Evolutionary conservation across 2,113 vertebrate species (phyloP).

Genomic region (Nestor notabilis): DNA sequence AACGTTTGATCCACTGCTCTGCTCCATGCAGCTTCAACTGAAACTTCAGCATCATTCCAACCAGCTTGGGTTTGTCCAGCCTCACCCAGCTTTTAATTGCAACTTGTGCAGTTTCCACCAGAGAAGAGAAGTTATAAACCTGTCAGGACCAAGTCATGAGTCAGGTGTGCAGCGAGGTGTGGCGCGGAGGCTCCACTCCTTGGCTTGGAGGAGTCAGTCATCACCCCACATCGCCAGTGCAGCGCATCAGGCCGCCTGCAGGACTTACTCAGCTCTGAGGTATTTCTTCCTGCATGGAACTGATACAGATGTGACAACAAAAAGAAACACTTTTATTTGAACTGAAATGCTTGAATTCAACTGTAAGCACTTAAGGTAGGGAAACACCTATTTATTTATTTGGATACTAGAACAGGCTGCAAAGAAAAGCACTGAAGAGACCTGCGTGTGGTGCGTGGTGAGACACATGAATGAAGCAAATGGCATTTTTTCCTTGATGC

Average conservation of each 20-base stretch:
- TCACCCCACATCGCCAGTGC: background rate
- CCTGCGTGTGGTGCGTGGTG: background rate
- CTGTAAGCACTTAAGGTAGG: background rate
- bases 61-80: conserved; percentile 19
- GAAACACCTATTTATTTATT: background rate
- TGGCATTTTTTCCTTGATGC: background rate
- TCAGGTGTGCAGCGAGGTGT: background rate
- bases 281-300: background rate
- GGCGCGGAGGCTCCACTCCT: background rate
- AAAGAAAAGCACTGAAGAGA: background rate
- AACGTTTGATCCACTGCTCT: background rate
- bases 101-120: background rate
- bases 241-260: background rate
- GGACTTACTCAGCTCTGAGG: background rate
- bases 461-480: background rate
- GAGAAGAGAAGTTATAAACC: background rate
- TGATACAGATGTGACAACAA: background rate
- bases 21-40: background rate
- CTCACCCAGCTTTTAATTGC: conserved; percentile 51
- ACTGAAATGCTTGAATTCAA: background rate
- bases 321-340: background rate
- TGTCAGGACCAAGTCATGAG: background rate
- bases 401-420: background rate
- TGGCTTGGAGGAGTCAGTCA: too few species aligned
- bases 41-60: background rate